Evolutionary conservation across 2,888 invertebrate species (phyloP).

Genomic region (Tyria jacobaeae): DNA sequence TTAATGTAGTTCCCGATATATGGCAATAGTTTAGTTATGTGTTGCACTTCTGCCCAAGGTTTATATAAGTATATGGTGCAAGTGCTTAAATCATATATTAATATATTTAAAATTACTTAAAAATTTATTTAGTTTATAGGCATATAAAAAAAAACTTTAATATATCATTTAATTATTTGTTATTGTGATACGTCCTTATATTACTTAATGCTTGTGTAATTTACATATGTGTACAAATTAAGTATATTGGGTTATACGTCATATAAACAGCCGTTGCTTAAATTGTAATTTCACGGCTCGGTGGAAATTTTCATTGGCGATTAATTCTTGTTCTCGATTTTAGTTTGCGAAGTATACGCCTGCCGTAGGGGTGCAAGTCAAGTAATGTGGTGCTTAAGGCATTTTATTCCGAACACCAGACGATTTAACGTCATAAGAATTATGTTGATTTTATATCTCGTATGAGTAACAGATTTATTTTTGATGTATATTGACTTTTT

Average conservation of each 20-base stretch:
- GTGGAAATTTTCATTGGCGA: constrained; percentile 81
- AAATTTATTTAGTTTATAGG: too few species aligned
- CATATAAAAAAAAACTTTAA: background rate
- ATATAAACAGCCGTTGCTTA: constrained; percentile 76
- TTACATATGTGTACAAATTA: constrained; percentile 1
- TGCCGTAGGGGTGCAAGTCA: constrained; percentile 53
- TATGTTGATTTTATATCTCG: constrained; percentile 40
- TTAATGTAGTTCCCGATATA: too few species aligned
- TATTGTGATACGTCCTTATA: background rate
- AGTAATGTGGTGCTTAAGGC: constrained; percentile 56
- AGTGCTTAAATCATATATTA: too few species aligned
- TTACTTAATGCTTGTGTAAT: constrained; percentile 1
- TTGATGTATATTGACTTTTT: constrained; percentile 13
- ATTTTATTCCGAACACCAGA: constrained; percentile 48
- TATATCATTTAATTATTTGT: background rate
- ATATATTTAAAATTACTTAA: too few species aligned
- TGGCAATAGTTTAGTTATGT: too few species aligned
- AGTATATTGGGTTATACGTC: constrained; percentile 49
- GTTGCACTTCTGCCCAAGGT: too few species aligned
- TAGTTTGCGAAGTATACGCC: constrained; percentile 59
- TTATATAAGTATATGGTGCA: too few species aligned
- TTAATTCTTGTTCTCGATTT: constrained; percentile 79
- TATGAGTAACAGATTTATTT: constrained; percentile 14
- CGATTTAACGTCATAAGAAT: constrained; percentile 45
- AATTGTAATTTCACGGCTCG: constrained; percentile 84